Base-by-base conservation (phyloP, 2,797 vertebrate species). In the Fundulus diaphanus region DNA sequence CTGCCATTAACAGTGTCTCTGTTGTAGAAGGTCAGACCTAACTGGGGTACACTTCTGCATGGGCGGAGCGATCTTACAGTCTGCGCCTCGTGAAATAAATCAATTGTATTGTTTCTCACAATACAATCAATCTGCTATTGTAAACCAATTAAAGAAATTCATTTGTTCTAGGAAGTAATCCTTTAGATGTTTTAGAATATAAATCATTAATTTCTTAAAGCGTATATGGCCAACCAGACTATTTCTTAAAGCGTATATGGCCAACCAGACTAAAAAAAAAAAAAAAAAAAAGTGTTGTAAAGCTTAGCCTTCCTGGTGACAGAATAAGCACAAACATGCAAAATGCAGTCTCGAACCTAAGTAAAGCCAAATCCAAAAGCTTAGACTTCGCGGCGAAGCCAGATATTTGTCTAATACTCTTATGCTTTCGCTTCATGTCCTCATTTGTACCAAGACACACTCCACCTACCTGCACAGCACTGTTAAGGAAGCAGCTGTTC, bases 401-500 rank as follows among this genome's bases (percentile, higher is more conserved):
- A 22, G 1, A 37, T 22, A 35, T 35, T 61, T 22, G 18, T 18
- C 18, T 20, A 37, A 61, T 35, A 61, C 57, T 11, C 31, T 33
- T 33, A 35, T 2, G 16, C 16, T 18, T 49, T 49, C 16, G 16
- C 48, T 49, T 4, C 16, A 49, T 49, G 40, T 40, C 40, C 40
- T 40, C 40, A 3, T 18, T 20, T 61, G 18, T 11, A 63, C 63
- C 59, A 61, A 72, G 52, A 57, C 70, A 68, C 40, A 9, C 40
- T 63, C 33, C 20, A 54, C 96, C 88, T 93, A 99, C 98, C 98
- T 99, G 98, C 76, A 99, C 96, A 33, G 98, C 98, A 72, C 98
- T 99, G 88, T 99, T 99, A 78, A 99, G 98, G 90, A 99, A 99
- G 93, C 98, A 99, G 93, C 96, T 99, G 94, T 99, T 99, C 89